Base-by-base conservation (phyloP, 2,888 invertebrate species). In the Leuctra nigra region DNA sequence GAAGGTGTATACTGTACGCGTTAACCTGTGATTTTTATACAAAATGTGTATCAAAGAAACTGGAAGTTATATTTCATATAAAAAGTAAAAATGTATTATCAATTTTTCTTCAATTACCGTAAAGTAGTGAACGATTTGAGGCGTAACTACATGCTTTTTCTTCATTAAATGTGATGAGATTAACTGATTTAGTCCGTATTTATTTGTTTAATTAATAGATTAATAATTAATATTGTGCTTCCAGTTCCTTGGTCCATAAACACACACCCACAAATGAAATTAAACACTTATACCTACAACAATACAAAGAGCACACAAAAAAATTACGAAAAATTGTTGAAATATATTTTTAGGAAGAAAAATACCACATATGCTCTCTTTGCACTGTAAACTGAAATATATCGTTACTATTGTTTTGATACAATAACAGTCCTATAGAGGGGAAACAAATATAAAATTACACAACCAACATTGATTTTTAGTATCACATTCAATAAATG, bases 31-130 rank as follows among this genome's bases (percentile, higher is more conserved):
- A 41, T 48, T 57, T 57, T 60, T 60, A 50, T 60, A 60, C 60
- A 60, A 58, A 58, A 58, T 54, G 48, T 58, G 58, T 58, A 56
- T 60, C 53, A 60, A 60, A 60, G 56, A 60, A 60, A 60, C 60
- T 60, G 60, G 58, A 56, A 60, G 58, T 50, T 38, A 54, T 41
- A 53, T 56, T 55, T 55, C n/a, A 44, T 57, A 57, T 57, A 60
- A 60, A 60, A 60, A 58, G 60, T 60, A 56, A 53, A 60, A 60
- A 35, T 50, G 50, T 18, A 35, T 23, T 44, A 20, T 23, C n/a
- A n/a, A 22, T 6, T 11, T 7, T 23, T 22, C 23, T 44, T 44
- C 20, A 35, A 7, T 18, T 20, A 35, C 33, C 35, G 16, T 50
- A 35, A 29, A 14, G 33, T 6, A 35, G 50, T 50, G 50, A 50